Evolutionary conservation across 2,888 invertebrate species (phyloP), one percentile per base, ranked within the genome.

Genomic region (Carterocephalus palaemon): DNA sequence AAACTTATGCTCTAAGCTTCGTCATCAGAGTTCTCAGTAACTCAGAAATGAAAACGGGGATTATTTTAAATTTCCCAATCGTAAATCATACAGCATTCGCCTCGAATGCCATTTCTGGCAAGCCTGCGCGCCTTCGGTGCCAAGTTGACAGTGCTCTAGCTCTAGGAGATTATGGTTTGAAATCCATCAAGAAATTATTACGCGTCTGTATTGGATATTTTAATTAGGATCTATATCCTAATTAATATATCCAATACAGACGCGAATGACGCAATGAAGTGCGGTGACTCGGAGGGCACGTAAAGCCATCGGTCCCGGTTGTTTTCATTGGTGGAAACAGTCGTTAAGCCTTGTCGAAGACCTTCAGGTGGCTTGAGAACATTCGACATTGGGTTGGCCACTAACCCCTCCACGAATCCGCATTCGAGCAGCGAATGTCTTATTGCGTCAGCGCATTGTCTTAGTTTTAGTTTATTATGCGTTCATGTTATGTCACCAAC

Each of bases 131-230:
- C 37, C 19, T 34, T 29, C 31, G 26, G 45, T 68, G 69, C 68
- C 68, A 70, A 68, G 50, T 56, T 48, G 61, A 53, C 56, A 60
- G 56, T 47, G 46, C 48, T 51, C 46, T n/a, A n/a, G 56, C 48
- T 56, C 51, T 52, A 46, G 52, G 56, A 52, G 56, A 69, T 67
- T 57, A 66, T 59, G 57, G 56, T 55, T 58, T 59, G 51, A 59
- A 59, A 66, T 70, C 62, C 64, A 67, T 69, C 64, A 67, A 59
- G 61, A 64, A 38, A 17, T 12, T 37, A 24, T 32, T 41, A 32
- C 13, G 7, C 28, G 3, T 13, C 15, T 4, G 28, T n/a, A 56
- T 53, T 62, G 57, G 54, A 57, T 53, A 57, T 46, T 36, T 41
- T 31, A 16, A 43, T 2, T 41, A 12, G 38, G 28, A 29, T 26